Conservation (phyloP, 2,797 vertebrate genomes). For the Jordanella pulchra region DNA sequence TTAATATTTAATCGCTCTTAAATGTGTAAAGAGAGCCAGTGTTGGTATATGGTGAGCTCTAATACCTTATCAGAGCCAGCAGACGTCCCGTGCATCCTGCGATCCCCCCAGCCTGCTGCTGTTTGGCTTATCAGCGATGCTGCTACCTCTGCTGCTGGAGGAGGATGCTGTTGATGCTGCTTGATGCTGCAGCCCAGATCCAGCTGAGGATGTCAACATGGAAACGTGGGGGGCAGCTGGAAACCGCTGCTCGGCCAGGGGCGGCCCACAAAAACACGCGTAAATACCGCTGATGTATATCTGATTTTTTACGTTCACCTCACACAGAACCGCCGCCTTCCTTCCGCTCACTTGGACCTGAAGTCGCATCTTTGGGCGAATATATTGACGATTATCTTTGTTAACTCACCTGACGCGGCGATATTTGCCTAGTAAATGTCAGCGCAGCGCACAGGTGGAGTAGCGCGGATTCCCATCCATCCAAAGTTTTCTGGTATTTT, state of each 20-base stretch:
- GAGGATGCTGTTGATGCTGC: slow-evolving; percentile 39
- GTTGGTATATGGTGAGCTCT: slow-evolving; percentile 9
- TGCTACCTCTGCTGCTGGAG: slow-evolving; percentile 9
- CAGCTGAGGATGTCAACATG: slow-evolving; percentile 49
- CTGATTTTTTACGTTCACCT: slow-evolving; percentile 14
- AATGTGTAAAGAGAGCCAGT: neutral
- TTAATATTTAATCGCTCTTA: neutral
- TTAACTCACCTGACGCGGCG: slow-evolving; percentile 42
- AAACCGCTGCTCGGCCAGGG: slow-evolving; percentile 15
- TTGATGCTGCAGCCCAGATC: slow-evolving; percentile 60
- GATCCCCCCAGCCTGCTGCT: slow-evolving; percentile 33
- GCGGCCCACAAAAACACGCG: neutral
- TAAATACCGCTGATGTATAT: neutral
- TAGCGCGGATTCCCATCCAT: slow-evolving; percentile 14
- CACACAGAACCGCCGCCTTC: neutral
- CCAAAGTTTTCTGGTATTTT: slow-evolving; percentile 50
- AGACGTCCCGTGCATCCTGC: slow-evolving; percentile 33
- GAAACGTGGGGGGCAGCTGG: slow-evolving; percentile 29
- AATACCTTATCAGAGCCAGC: slow-evolving; percentile 16
- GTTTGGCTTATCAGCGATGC: slow-evolving; percentile 43
- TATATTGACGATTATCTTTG: slow-evolving; percentile 14
- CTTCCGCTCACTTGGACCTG: slow-evolving; percentile 10
- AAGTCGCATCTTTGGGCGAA: slow-evolving; percentile 32
- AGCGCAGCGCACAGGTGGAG: slow-evolving; percentile 7
- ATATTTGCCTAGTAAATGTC: neutral